Conservation (phyloP, 2,113 vertebrate genomes). For the Pseudopodoces humilis region DNA sequence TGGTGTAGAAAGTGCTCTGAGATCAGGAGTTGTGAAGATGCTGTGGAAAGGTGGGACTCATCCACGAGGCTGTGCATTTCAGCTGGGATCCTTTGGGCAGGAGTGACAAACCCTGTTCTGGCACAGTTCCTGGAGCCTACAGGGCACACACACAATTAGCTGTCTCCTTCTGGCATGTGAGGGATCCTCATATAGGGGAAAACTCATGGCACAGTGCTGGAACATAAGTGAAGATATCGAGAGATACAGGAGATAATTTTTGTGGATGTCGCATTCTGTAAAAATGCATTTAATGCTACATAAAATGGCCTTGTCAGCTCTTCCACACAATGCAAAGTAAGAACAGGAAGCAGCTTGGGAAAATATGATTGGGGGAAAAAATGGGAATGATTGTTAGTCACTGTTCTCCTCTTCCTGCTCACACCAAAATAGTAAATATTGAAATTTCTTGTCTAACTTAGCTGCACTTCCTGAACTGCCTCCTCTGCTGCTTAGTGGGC, state of each 20-base stretch:
- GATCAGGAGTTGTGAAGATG: background rate
- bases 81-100: background rate
- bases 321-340: background rate
- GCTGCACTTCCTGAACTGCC: background rate
- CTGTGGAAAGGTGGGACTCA: fast-evolving
- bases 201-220: background rate
- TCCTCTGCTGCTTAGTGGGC: background rate
- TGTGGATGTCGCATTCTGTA: background rate
- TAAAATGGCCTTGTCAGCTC: background rate
- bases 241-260: background rate
- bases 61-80: fast-evolving
- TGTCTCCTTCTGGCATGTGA: background rate
- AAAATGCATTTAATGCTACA: background rate
- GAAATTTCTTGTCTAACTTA: background rate
- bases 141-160: background rate
- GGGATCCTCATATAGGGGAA: background rate
- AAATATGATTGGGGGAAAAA: background rate
- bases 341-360: background rate
- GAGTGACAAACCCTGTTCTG: background rate
- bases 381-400: background rate
- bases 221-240: background rate
- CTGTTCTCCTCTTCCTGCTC: background rate
- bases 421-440: background rate
- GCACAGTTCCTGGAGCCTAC: background rate
- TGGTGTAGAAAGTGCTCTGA: background rate